Evolutionary conservation across 2,113 vertebrate genomes (phyloP).

Genomic region (Acanthochromis polyacanthus): DNA sequence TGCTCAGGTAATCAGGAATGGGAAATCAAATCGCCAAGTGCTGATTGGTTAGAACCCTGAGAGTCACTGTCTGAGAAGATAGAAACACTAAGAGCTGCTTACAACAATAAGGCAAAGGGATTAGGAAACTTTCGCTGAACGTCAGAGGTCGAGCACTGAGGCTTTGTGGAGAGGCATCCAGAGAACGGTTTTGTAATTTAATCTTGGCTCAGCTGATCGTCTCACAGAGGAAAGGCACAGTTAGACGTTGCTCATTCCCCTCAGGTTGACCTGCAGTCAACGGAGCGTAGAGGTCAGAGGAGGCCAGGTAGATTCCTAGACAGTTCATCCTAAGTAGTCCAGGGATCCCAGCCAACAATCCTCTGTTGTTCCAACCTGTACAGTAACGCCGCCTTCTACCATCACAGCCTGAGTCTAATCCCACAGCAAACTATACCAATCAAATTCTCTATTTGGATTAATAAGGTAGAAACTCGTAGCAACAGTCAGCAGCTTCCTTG

Average conservation of each 20-base stretch:
- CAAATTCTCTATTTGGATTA: neutral
- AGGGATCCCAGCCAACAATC: neutral
- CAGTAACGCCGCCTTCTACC: neutral
- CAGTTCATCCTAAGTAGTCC: neutral
- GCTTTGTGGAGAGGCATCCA: slow-evolving; percentile 43
- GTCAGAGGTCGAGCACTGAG: slow-evolving; percentile 63
- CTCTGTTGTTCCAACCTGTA: neutral
- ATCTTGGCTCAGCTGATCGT: slow-evolving; percentile 49
- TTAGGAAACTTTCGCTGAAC: slow-evolving; percentile 52
- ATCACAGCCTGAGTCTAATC: neutral
- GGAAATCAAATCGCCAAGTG: slow-evolving; percentile 2
- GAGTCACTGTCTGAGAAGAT: slow-evolving; percentile 39
- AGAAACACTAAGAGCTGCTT: slow-evolving; percentile 45
- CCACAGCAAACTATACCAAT: neutral
- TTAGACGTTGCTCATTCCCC: neutral
- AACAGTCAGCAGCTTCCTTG: neutral
- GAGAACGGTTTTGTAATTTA: slow-evolving; percentile 54
- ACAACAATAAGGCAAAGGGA: slow-evolving; percentile 55
- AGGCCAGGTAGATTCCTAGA: neutral
- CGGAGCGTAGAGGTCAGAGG: neutral
- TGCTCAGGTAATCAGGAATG: slow-evolving; percentile 38
- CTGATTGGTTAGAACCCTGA: slow-evolving; percentile 37
- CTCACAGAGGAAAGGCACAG: neutral
- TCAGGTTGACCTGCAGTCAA: neutral
- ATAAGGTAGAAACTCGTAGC: neutral